Conservation (phyloP, 2,888 invertebrate genomes). For the Phengaris arion region DNA sequence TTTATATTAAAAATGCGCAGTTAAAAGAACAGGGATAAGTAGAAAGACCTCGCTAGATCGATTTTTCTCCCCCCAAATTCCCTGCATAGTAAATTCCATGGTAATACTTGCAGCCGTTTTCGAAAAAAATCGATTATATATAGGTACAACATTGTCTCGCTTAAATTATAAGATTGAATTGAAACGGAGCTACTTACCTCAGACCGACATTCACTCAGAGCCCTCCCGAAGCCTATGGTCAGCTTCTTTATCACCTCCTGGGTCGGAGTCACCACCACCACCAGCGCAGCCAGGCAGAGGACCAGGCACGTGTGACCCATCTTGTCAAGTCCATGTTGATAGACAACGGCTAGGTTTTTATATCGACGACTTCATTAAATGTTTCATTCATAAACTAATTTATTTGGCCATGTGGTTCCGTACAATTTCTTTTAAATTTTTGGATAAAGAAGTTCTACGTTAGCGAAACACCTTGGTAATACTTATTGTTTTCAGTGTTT, state of each 20-base stretch:
- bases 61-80: no score
- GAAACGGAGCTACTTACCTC: slow-evolving; percentile 48
- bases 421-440: not conserved
- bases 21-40: no score
- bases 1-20: slow-evolving; percentile 51
- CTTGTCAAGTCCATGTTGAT: slow-evolving; percentile 34
- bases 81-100: no score
- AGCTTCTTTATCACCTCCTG: slow-evolving; percentile 60
- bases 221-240: slow-evolving; percentile 52
- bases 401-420: not conserved
- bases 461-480: no score
- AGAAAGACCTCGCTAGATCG: no score
- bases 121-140: no score
- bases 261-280: slow-evolving; percentile 44
- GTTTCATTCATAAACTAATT: not conserved
- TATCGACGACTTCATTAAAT: not conserved
- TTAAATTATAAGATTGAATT: no score
- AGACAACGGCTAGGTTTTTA: not conserved
- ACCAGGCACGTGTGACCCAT: slow-evolving; percentile 48
- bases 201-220: slow-evolving; percentile 55
- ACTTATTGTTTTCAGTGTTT: no score
- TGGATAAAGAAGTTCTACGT: no score
- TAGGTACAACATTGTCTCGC: no score
- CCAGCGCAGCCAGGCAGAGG: slow-evolving; percentile 37
- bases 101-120: no score